Conservation (phyloP, 2,888 invertebrate genomes). For the Papilio elwesi region DNA sequence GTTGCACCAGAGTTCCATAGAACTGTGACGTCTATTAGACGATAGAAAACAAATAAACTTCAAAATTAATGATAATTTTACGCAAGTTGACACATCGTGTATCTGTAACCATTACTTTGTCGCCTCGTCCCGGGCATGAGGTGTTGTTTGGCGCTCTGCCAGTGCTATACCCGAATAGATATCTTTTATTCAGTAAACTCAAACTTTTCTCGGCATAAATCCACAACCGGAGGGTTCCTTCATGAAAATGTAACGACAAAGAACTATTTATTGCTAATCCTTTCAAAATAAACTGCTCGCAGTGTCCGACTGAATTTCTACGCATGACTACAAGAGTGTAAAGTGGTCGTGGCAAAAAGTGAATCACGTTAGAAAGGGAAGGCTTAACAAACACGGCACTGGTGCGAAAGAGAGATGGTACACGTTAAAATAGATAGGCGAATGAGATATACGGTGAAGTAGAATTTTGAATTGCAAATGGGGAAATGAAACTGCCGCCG, state of each 20-base stretch:
- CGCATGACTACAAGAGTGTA: conserved; percentile 66
- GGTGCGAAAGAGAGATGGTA: conserved; percentile 58
- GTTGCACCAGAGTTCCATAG: neutral
- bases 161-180: conserved; percentile 76
- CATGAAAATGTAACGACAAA: conserved; percentile 82
- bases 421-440: conserved; percentile 51
- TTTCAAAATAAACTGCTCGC: conserved; percentile 77
- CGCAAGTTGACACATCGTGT: conserved; percentile 42
- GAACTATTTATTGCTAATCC: conserved; percentile 83
- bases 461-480: conserved; percentile 83
- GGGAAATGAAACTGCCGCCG: conserved; percentile 74
- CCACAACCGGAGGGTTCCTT: conserved; percentile 72
- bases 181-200: conserved; percentile 82
- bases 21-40: neutral
- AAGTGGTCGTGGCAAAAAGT: conserved; percentile 59
- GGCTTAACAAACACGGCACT: conserved; percentile 47
- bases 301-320: conserved; percentile 65
- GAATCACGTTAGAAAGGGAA: conserved; percentile 55
- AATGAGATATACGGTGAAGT: conserved; percentile 65
- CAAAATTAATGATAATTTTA: conserved; percentile 41
- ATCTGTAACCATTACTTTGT: conserved; percentile 41
- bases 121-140: conserved; percentile 53
- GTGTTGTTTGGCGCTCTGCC: conserved; percentile 71
- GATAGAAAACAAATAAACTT: conserved; percentile 9
- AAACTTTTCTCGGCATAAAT: conserved; percentile 81